A percentile compares a stretch with the other conserved stretches of the same genome.
These are phyloP conservation scores for Stegastes partitus DNA, from an alignment of 2,113 vertebrate genomes.

Conservation along the genomic window DNA sequence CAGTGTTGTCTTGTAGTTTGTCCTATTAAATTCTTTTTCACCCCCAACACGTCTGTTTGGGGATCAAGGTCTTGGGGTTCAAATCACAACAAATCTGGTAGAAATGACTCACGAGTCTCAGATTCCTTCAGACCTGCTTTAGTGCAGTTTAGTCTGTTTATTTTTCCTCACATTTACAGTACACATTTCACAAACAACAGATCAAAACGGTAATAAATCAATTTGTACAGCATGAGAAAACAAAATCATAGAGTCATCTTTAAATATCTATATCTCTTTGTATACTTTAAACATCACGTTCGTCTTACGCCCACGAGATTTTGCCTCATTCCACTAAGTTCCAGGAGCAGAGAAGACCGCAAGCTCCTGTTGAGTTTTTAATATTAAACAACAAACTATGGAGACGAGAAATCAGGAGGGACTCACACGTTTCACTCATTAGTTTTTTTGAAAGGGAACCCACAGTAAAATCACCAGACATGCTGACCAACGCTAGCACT, in stretches of 20 bases:
- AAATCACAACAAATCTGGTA: too few relatives aligned
- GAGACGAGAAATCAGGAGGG: conserved; percentile 13
- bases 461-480: conserved; percentile 50
- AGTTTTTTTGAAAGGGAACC: background rate
- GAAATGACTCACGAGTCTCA: background rate
- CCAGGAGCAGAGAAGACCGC: background rate
- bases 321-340: conserved; percentile 25
- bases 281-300: conserved; percentile 58
- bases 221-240: conserved; percentile 64
- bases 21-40: too few relatives aligned
- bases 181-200: conserved; percentile 65
- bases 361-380: background rate
- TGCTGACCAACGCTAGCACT: conserved; percentile 34
- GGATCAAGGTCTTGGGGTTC: too few relatives aligned
- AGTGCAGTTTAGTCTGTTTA: conserved; percentile 39
- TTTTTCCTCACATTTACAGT: conserved; percentile 57
- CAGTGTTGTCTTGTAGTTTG: too few relatives aligned
- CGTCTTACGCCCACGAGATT: conserved; percentile 37
- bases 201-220: conserved; percentile 55
- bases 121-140: background rate
- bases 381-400: conserved; percentile 43
- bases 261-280: conserved; percentile 72
- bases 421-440: conserved; percentile 42
- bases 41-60: too few relatives aligned
- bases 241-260: conserved; percentile 60